Conservation (phyloP, 2,113 vertebrate species). For the Pavo muticus region DNA sequence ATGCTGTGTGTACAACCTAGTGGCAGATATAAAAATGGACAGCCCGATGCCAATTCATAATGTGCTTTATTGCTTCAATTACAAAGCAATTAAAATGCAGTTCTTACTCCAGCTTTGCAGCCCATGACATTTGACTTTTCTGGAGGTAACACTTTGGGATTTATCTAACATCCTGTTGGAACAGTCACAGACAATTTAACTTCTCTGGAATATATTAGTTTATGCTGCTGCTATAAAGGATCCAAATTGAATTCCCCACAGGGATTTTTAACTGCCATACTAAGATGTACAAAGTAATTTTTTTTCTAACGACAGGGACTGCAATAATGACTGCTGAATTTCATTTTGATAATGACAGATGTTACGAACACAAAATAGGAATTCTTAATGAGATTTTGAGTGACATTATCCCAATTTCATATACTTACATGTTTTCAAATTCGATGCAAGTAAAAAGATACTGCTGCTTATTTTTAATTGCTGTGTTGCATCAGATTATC, state of each 20-base stretch:
- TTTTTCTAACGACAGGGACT: not conserved
- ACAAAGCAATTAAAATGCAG: not conserved
- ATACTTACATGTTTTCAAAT: constrained; percentile 1
- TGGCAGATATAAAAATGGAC: not conserved
- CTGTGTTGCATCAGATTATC: not conserved
- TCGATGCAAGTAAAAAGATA: not conserved
- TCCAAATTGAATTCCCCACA: constrained; percentile 56
- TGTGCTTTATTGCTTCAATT: not conserved
- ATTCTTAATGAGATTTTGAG: constrained; percentile 38
- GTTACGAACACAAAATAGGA: constrained; percentile 37
- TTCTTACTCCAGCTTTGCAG: not conserved
- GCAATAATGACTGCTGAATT: constrained; percentile 32
- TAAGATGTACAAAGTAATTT: constrained; percentile 10
- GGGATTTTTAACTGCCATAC: constrained; percentile 51
- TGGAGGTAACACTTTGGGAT: not conserved
- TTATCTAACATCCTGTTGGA: constrained; percentile 15
- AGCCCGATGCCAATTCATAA: not conserved
- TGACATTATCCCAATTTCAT: constrained; percentile 14
- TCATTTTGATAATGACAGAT: constrained; percentile 57
- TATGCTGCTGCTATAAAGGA: constrained; percentile 20
- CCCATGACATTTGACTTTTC: not conserved
- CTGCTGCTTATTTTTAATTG: not conserved
- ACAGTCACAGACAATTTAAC: constrained; percentile 49
- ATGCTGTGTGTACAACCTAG: not conserved
- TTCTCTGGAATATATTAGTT: constrained; percentile 25